Evolutionary conservation across 2,888 invertebrate genomes (phyloP), one percentile per base, ranked within the genome.

Genomic region (Cyclophora punctaria): DNA sequence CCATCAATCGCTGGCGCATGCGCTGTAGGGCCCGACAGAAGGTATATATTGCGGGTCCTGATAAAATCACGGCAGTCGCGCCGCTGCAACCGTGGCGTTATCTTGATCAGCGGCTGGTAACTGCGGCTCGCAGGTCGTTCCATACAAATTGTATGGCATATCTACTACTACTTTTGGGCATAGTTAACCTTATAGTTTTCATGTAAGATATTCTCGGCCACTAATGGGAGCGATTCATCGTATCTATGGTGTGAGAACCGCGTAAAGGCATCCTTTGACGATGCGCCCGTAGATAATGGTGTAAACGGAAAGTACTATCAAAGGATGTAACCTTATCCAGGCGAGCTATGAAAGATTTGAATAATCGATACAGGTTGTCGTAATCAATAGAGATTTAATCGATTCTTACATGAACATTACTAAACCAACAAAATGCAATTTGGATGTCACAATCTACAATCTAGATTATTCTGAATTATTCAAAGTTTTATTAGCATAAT

Each of bases 91-190:
- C 66, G 71, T 67, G 72, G 75, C 73, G 69, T 75, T 83, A 87
- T 87, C 87, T 81, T 67, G 80, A 86, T 86, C 81, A 56, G 60
- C 66, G 56, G 73, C 78, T 72, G 71, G 80, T 75, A 78, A 78
- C 79, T 73, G 73, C 73, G 63, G 75, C 71, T 75, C 67, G 71
- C 79, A 69, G 81, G 79, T 82, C 83, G 81, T 78, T 84, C 75
- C 80, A 86, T 84, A 86, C 87, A 87, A 87, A 86, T 87, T 87
- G 86, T 86, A 82, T 82, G 79, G 81, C 80, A 73, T 84, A 84
- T 85, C 84, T 80, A 70, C 77, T 73, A 62, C 84, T 84, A 74
- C 75, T 83, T 84, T 86, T 85, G 86, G 86, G 81, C 85, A 84
- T 84, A 82, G 86, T 85, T 84, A 86, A 84, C 83, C 83, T 81